A percentile compares a stretch with the other conserved stretches of the same genome.
These are phyloP conservation scores for Brachypodius melanocephalos DNA, from an alignment of 2,113 vertebrate genomes.

Conservation along the genomic window DNA sequence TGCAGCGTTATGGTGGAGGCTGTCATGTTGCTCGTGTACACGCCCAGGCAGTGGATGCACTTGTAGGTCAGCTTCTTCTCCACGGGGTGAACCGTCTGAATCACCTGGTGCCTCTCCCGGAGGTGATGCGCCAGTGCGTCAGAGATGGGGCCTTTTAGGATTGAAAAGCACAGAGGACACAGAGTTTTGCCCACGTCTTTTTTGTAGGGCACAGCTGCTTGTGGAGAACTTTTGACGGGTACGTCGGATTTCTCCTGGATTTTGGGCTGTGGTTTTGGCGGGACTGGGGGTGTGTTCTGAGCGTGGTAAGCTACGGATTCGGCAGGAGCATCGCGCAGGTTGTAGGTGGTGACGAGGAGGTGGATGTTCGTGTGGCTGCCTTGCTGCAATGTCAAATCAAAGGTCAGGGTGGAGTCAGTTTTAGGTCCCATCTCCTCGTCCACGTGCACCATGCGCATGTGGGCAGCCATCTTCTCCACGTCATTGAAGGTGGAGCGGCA, in stretches of 20 bases:
- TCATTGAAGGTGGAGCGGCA: constrained; percentile 97
- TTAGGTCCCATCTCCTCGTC: constrained; percentile 91
- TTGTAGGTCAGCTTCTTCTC: constrained; percentile 99
- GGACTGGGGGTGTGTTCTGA: constrained; percentile 82
- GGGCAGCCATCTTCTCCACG: constrained; percentile 97
- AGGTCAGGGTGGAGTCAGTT: constrained; percentile 94
- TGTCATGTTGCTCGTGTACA: constrained; percentile 98
- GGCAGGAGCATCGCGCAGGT: constrained; percentile 91
- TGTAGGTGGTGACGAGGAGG: constrained; percentile 96
- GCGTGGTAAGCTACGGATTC: constrained; percentile 95
- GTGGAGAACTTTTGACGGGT: constrained; percentile 81
- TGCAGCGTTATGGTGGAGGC: constrained; percentile 97
- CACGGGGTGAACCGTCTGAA: constrained; percentile 96
- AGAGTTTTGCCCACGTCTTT: constrained; percentile 96
- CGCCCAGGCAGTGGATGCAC: constrained; percentile 96
- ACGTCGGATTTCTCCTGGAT: constrained; percentile 75
- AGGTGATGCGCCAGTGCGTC: constrained; percentile 95
- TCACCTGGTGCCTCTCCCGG: constrained; percentile 93
- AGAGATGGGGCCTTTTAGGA: constrained; percentile 96
- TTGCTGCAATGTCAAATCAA: constrained; percentile 96
- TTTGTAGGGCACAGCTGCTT: constrained; percentile 94
- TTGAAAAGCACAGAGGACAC: constrained; percentile 96
- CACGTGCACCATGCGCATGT: constrained; percentile 91
- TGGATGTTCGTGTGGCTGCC: constrained; percentile 97
- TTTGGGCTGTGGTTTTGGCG: constrained; percentile 86